These are phyloP conservation scores for Argynnis bischoffii DNA, from an alignment of 2,888 invertebrate genomes.

Conservation along the genomic window DNA sequence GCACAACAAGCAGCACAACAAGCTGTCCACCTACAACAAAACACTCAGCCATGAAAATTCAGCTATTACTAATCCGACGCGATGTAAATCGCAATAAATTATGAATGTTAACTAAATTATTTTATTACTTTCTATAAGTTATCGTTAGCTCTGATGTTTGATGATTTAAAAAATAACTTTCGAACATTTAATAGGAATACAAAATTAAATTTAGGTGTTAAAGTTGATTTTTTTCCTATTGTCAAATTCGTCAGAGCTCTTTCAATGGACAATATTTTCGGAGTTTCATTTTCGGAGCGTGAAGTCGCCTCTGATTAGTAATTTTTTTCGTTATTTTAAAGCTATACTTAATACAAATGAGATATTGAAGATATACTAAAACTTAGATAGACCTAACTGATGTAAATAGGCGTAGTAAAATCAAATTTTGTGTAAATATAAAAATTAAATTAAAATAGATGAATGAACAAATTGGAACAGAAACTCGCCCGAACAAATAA, in stretches of 20 bases:
- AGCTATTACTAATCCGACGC: slow-evolving; percentile 88
- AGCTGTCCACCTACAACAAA: slow-evolving; percentile 81
- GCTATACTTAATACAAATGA: slow-evolving; percentile 35
- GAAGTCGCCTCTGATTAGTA: slow-evolving; percentile 77
- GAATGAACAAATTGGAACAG: slow-evolving; percentile 77
- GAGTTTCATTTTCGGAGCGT: slow-evolving; percentile 54
- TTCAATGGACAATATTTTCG: slow-evolving; percentile 16
- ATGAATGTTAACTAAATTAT: slow-evolving; percentile 28
- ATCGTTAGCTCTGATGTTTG: slow-evolving; percentile 15
- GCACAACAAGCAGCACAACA: slow-evolving; percentile 77
- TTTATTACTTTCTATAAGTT: slow-evolving; percentile 9
- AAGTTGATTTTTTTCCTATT: slow-evolving; percentile 3
- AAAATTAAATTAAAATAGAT: slow-evolving; percentile 61
- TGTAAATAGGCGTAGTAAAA: slow-evolving; percentile 72
- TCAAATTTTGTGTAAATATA: slow-evolving; percentile 72
- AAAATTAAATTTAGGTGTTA: slow-evolving; percentile 12
- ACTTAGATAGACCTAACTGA: slow-evolving; percentile 74
- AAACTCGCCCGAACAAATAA: slow-evolving; percentile 79
- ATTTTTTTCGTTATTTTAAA: slow-evolving; percentile 49
- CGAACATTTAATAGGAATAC: not conserved
- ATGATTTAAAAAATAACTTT: slow-evolving; percentile 24
- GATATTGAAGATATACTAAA: slow-evolving; percentile 44
- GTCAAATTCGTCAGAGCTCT: slow-evolving; percentile 4
- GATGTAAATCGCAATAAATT: slow-evolving; percentile 56
- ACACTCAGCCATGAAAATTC: slow-evolving; percentile 89